Percentiles rank a stretch among this genome's conserved stretches.
Conservation (phyloP, 2,888 invertebrate genomes). For the Drosophila mercatorum region DNA sequence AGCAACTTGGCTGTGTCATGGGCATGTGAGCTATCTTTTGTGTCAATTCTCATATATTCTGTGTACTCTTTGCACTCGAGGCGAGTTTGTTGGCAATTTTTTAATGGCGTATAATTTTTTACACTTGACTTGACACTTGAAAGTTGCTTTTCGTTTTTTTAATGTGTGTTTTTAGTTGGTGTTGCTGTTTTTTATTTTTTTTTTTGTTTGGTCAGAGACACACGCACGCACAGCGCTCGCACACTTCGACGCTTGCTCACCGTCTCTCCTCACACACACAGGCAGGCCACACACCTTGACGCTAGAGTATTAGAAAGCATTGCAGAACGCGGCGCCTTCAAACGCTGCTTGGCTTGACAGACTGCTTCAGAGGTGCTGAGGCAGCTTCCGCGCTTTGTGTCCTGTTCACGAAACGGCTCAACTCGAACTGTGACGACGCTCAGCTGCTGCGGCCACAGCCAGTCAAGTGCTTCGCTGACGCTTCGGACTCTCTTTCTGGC, state of each 20-base stretch:
- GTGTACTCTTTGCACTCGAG: conserved; percentile 12
- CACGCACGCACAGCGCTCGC: conserved; percentile 23
- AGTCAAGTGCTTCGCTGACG: conserved; percentile 30
- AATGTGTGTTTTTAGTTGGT: conserved; percentile 22
- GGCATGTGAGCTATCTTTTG: background rate
- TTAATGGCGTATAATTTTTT: conserved; percentile 41
- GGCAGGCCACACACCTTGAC: conserved; percentile 54
- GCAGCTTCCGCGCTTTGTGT: conserved; percentile 74
- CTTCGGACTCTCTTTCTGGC: conserved; percentile 22
- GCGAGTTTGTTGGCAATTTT: conserved; percentile 33
- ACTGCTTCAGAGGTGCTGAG: conserved; percentile 27
- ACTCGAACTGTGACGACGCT: conserved; percentile 77
- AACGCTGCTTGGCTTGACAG: conserved; percentile 31
- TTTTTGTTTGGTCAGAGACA: conserved; percentile 43
- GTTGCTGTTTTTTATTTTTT: conserved; percentile 8
- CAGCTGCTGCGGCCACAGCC: conserved; percentile 56
- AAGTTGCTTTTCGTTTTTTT: conserved; percentile 36
- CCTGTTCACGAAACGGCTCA: conserved; percentile 77
- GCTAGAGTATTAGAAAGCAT: conserved; percentile 54
- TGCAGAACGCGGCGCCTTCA: conserved; percentile 49
- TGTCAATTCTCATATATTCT: background rate
- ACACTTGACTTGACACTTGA: conserved; percentile 49
- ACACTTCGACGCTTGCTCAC: conserved; percentile 16
- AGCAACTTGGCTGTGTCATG: background rate
- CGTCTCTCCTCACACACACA: conserved; percentile 29